Conservation (phyloP, 2,797 vertebrate genomes). For the Loris lydekkerianus region DNA sequence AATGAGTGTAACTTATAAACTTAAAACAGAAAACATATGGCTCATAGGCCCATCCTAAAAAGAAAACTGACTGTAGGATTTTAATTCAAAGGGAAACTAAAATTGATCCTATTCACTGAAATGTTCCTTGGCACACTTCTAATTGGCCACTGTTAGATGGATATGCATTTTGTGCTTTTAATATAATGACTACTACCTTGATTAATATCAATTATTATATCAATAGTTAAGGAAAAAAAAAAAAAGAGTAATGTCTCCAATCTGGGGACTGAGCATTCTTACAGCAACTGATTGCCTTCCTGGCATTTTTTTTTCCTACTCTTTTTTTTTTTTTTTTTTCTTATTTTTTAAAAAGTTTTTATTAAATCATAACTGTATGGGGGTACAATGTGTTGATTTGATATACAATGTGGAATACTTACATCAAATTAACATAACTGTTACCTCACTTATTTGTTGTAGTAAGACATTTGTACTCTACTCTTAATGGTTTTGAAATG, state of each 20-base stretch:
- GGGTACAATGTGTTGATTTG: too few relatives aligned
- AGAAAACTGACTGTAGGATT: not conserved
- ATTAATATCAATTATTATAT: not conserved
- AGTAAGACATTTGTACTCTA: too few relatives aligned
- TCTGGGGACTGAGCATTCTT: not conserved
- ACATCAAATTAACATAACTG: too few relatives aligned
- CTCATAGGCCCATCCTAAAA: not conserved
- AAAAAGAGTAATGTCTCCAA: not conserved
- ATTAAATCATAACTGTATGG: too few relatives aligned
- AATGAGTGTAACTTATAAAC: constrained; percentile 36
- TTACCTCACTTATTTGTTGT: too few relatives aligned
- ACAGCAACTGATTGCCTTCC: not conserved
- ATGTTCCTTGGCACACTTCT: not conserved
- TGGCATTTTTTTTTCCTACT: not conserved
- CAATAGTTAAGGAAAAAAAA: not conserved
- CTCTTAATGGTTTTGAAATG: too few relatives aligned
- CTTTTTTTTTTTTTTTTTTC: too few relatives aligned
- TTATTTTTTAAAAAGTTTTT: too few relatives aligned
- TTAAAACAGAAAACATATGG: not conserved
- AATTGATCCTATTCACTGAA: not conserved
- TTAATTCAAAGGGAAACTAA: constrained; percentile 20
- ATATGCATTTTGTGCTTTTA: not conserved
- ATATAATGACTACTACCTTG: not conserved
- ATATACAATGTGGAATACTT: too few relatives aligned
- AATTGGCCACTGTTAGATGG: not conserved